Conservation (phyloP, 2,888 invertebrate genomes). For the Tolmerus cingulatus region DNA sequence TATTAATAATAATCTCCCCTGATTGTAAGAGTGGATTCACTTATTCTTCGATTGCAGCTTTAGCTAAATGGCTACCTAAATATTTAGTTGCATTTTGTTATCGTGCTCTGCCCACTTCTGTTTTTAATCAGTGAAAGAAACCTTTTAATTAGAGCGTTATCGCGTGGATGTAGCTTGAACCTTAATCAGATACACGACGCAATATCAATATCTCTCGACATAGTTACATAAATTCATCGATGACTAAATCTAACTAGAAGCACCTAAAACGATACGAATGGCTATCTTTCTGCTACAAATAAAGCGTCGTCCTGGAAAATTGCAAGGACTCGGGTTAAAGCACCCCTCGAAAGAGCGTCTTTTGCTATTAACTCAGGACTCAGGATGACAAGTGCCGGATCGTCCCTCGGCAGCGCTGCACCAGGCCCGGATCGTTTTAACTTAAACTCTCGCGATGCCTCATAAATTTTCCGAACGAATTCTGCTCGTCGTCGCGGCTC, state of each 20-base stretch:
- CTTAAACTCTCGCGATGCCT: slow-evolving; percentile 5
- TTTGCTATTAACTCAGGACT: slow-evolving; percentile 11
- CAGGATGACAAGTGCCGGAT: not conserved
- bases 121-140: not conserved
- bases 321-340: not conserved
- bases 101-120: not conserved
- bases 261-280: not conserved
- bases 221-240: not conserved
- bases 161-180: not conserved
- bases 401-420: not conserved
- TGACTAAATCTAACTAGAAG: not conserved
- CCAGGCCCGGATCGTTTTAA: not conserved
- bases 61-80: not conserved
- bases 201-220: not conserved
- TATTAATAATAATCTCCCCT: not conserved
- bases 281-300: not conserved
- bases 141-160: not conserved
- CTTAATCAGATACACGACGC: not conserved
- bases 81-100: not conserved
- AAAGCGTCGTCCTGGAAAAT: not conserved
- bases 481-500: not conserved
- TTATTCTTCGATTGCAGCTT: not conserved
- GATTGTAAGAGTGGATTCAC: not conserved
- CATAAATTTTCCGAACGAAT: slow-evolving; percentile 12
- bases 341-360: not conserved